Evolutionary conservation across 1,140 invertebrate species (phyloP).

Genomic region (Stegodyphus mimosarum): DNA sequence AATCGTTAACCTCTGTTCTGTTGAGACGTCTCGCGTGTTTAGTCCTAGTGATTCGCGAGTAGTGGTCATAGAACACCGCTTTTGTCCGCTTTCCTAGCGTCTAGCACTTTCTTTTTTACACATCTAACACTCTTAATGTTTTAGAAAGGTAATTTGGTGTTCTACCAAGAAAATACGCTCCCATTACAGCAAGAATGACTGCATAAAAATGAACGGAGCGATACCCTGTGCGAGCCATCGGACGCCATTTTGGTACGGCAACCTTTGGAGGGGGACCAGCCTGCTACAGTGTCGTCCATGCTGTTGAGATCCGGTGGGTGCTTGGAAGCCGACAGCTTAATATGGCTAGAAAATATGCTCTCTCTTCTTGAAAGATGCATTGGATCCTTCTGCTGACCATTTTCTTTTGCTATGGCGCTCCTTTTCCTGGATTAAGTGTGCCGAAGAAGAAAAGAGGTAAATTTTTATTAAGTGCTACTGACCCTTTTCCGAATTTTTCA

Average conservation of each 20-base stretch:
- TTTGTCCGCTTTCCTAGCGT: conserved; percentile 34
- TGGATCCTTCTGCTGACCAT: conserved; percentile 36
- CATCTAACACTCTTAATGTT: neutral
- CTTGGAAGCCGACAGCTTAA: conserved; percentile 14
- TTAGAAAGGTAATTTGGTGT: neutral
- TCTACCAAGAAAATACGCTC: neutral
- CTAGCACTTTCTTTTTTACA: conserved; percentile 15
- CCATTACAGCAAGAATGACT: conserved; percentile 6
- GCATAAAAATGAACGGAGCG: conserved; percentile 28
- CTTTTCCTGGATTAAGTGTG: conserved; percentile 36
- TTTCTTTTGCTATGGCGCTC: conserved; percentile 40
- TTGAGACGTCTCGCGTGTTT: conserved; percentile 38
- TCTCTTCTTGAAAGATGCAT: conserved; percentile 44
- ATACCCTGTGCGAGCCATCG: conserved; percentile 21
- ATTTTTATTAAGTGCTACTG: neutral
- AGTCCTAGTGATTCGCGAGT: conserved; percentile 48
- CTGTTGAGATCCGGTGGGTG: conserved; percentile 21
- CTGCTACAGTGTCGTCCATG: conserved; percentile 39
- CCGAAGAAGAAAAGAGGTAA: conserved; percentile 51
- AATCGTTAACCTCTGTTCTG: conserved; percentile 49
- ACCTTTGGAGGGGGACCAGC: conserved; percentile 17
- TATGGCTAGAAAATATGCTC: conserved; percentile 45
- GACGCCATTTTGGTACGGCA: conserved; percentile 51
- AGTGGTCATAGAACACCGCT: conserved; percentile 32
- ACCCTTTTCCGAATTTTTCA: neutral